These are phyloP conservation scores for Murina feae DNA, from an alignment of 2,113 vertebrate species.

Conservation along the genomic window DNA sequence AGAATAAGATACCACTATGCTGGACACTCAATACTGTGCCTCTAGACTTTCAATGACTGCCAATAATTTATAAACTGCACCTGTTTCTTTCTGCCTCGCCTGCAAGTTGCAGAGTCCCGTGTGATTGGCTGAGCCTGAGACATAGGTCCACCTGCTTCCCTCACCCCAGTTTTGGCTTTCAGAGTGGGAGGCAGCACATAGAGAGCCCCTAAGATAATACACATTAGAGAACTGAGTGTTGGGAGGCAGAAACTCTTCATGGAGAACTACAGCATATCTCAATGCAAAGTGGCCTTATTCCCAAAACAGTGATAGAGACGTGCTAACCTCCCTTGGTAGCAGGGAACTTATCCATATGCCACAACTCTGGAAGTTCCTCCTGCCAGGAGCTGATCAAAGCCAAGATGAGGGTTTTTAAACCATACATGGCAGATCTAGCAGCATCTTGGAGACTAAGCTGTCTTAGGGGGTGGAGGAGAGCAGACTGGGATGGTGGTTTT, in stretches of 20 bases:
- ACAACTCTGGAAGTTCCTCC: neutral
- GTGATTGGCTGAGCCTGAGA: neutral
- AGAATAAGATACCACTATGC: neutral
- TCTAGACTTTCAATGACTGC: neutral
- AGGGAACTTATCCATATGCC: neutral
- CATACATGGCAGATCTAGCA: neutral
- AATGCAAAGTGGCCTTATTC: neutral
- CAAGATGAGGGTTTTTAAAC: neutral
- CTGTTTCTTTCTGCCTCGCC: neutral
- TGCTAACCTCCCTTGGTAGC: neutral
- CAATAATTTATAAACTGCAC: neutral
- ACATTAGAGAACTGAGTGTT: neutral
- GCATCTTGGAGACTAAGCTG: too few relatives aligned
- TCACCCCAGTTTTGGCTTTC: neutral
- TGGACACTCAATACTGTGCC: neutral
- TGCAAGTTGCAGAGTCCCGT: neutral
- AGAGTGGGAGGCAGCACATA: fast-evolving
- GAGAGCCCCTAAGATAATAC: neutral
- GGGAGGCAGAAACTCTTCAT: neutral
- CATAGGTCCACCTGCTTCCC: neutral
- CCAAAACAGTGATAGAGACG: neutral
- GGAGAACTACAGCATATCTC: neutral
- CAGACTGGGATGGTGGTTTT: neutral
- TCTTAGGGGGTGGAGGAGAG: neutral
- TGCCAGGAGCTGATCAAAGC: neutral